phyloP scores from a whole-genome alignment of 2,888 invertebrate species.

The Lathronympha strigana region DNA sequence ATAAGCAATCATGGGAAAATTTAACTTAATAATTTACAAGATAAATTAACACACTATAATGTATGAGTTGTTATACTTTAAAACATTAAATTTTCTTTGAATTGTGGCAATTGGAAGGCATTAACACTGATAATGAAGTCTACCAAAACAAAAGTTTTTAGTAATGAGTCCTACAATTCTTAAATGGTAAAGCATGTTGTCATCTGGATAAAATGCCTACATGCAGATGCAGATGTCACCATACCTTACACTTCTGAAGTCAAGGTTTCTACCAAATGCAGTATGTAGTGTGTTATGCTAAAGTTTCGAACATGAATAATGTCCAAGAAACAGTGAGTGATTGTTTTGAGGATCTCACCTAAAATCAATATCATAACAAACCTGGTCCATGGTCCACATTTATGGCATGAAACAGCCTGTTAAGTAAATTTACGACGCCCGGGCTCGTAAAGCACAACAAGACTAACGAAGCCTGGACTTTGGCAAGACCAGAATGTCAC shows the following conservation, averaged over 20 bases:
- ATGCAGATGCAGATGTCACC: conserved; percentile 11
- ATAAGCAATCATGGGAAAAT: too few relatives aligned
- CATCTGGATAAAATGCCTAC: neutral
- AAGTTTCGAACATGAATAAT: neutral
- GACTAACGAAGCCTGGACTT: conserved; percentile 48
- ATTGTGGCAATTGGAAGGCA: neutral
- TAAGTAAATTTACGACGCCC: neutral
- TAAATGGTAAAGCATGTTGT: conserved; percentile 20
- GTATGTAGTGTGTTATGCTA: neutral
- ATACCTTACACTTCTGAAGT: neutral
- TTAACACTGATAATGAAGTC: neutral
- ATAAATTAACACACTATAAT: neutral
- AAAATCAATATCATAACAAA: conserved; percentile 26
- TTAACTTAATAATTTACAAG: too few relatives aligned
- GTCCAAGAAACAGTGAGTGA: too few relatives aligned
- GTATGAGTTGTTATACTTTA: neutral
- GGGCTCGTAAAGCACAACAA: conserved; percentile 13
- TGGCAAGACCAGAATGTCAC: conserved; percentile 43
- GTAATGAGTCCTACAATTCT: conserved; percentile 6
- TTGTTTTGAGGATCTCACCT: conserved; percentile 3
- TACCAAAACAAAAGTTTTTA: neutral
- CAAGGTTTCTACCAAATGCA: neutral
- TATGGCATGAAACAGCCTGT: conserved; percentile 10
- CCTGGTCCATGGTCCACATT: conserved; percentile 22
- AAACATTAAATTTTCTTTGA: neutral